Evolutionary conservation across 2,888 invertebrate genomes (phyloP), one percentile per base, ranked within the genome.

Genomic region (Caenorhabditis panamensis): DNA sequence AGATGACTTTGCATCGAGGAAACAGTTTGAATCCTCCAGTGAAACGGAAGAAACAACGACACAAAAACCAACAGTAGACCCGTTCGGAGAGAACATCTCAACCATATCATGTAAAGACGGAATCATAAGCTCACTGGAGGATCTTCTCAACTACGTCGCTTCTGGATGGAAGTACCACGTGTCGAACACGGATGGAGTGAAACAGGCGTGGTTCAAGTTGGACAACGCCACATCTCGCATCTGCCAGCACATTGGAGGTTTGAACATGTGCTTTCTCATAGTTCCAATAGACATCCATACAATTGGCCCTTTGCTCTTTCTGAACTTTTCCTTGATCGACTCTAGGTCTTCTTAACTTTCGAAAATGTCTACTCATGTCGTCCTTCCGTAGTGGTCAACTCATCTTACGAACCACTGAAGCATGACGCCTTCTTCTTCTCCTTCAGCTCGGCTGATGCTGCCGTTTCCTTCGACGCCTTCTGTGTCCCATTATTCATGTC

Each of bases 131-230:
- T 79, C 83, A 8, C 80, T 90, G 56, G 89, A 90, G 62, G 84
- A 86, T 71, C 76, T 90, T 53, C 84, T 88, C 47, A 88, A 89
- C 67, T 82, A 84, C 61, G 76, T 90, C 53, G 85, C 88, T 20
- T 80, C 87, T 51, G 89, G 89, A 20, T 90, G 90, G 90, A 88
- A 88, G 66, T 90, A 89, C 72, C 90, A 90, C 77, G 89, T 90
- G n/a, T 87, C 89, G n/a, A 89, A 89, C 68, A 90, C 89, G 13
- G 86, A 88, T 24, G 84, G 82, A 11, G 87, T 90, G 49, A 88
- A 87, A 63, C 84, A 90, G 41, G 84, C 88, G 2, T 90, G 90
- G 90, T 62, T 69, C 16, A 76, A 81, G 20, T 84, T 90, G 41
- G 89, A 90, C 61, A 83, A 88, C 53, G 89, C 86, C 22, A 88